phyloP scores from a whole-genome alignment of 1,140 invertebrate species.

The Plectrocnemia conspersa region DNA sequence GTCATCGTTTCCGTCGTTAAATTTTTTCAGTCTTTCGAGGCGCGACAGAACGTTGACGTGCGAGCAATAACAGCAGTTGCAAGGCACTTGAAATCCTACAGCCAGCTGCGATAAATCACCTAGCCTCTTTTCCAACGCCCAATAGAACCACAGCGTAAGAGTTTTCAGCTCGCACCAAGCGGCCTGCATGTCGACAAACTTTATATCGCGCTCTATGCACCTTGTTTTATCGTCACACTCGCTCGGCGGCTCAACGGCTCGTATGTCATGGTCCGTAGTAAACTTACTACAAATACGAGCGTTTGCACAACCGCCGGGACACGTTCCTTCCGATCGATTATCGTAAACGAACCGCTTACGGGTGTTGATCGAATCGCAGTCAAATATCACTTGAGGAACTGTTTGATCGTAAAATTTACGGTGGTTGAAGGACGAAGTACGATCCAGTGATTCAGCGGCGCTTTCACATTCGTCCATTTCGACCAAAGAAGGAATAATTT shows the following conservation, averaged over 20 bases:
- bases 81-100: conserved; percentile 14
- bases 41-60: not conserved
- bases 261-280: no score
- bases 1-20: not conserved
- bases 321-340: not conserved
- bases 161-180: conserved; percentile 15
- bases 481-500: not conserved
- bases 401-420: no score
- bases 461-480: conserved; percentile 3
- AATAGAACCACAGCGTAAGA: conserved; percentile 12
- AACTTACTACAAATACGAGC: conserved; percentile 4
- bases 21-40: not conserved
- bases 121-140: conserved; percentile 3
- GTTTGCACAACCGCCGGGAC: conserved; percentile 29
- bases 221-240: no score
- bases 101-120: conserved; percentile 8
- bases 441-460: not conserved
- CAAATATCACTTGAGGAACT: conserved; percentile 27
- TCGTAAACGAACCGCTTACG: conserved; percentile 12
- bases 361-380: conserved; percentile 29
- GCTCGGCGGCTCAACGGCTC: no score
- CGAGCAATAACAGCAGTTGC: conserved; percentile 17
- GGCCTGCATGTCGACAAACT: conserved; percentile 12
- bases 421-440: no score
- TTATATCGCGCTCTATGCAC: no score